These are phyloP conservation scores for Nilaparvata lugens DNA, from an alignment of 1,140 invertebrate genomes.

Conservation along the genomic window DNA sequence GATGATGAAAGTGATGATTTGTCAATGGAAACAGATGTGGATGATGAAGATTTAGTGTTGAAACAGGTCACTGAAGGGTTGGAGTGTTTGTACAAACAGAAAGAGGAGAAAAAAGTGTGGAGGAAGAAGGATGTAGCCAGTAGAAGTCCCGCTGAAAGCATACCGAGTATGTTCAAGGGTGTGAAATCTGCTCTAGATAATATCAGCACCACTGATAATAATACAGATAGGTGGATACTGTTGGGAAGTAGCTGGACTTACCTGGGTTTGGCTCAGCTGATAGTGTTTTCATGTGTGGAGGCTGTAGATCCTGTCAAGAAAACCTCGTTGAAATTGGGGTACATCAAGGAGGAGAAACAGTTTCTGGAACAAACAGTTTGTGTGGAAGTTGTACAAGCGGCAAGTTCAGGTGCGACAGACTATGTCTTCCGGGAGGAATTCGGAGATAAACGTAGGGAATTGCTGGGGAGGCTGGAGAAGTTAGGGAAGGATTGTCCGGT, in stretches of 20 bases:
- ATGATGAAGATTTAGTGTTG: too few species aligned
- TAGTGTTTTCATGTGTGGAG: constrained; percentile 37
- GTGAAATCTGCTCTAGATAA: neutral
- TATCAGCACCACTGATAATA: neutral
- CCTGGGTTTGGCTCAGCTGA: constrained; percentile 36
- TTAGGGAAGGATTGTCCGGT: constrained; percentile 41
- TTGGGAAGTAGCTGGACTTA: constrained; percentile 32
- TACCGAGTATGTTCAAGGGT: too few species aligned
- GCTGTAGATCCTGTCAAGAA: constrained; percentile 66
- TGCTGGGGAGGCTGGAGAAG: constrained; percentile 32
- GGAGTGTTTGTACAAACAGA: too few species aligned
- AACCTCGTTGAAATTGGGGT: constrained; percentile 52
- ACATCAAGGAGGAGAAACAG: constrained; percentile 47
- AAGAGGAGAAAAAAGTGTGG: too few species aligned
- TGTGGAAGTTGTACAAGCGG: constrained; percentile 21
- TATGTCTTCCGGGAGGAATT: constrained; percentile 33
- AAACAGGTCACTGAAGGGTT: too few species aligned
- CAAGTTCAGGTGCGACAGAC: constrained; percentile 8
- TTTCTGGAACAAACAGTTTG: constrained; percentile 25
- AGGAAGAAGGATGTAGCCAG: too few species aligned
- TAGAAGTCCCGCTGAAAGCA: too few species aligned
- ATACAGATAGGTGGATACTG: constrained; percentile 13
- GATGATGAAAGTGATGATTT: too few species aligned
- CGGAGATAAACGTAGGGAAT: constrained; percentile 27
- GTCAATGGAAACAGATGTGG: too few species aligned